Conservation (phyloP, 2,113 vertebrate species). For the Turdus rufiventris region DNA sequence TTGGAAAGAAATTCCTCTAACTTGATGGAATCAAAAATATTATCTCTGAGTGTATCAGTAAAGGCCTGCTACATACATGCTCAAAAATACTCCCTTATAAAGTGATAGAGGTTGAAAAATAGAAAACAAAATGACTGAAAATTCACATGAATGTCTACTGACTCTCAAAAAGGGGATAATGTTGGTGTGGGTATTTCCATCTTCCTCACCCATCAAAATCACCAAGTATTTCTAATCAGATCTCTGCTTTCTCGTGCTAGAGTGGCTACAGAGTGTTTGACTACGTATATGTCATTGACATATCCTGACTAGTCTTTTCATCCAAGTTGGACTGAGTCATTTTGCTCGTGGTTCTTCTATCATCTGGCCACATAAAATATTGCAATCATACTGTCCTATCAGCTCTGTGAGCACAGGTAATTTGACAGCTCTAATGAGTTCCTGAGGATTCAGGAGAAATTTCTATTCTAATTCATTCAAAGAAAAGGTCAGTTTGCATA, state of each 20-base stretch:
- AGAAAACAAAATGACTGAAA: background rate
- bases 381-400: background rate
- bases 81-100: background rate
- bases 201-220: background rate
- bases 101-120: background rate
- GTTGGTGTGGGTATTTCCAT: background rate
- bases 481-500: conserved; percentile 34
- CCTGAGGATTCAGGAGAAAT: background rate
- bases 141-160: background rate
- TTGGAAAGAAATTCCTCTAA: background rate
- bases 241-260: background rate
- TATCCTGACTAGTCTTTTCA: background rate
- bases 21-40: background rate
- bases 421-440: conserved; percentile 31
- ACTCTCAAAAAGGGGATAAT: background rate
- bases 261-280: background rate
- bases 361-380: background rate
- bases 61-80: background rate
- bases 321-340: background rate
- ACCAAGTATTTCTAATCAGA: conserved; percentile 26
- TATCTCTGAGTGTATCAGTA: background rate
- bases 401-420: background rate
- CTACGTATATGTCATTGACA: background rate
- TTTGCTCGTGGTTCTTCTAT: background rate
- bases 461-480: background rate